Conservation (phyloP, 2,113 vertebrate genomes). For the Halcyon senegalensis region DNA sequence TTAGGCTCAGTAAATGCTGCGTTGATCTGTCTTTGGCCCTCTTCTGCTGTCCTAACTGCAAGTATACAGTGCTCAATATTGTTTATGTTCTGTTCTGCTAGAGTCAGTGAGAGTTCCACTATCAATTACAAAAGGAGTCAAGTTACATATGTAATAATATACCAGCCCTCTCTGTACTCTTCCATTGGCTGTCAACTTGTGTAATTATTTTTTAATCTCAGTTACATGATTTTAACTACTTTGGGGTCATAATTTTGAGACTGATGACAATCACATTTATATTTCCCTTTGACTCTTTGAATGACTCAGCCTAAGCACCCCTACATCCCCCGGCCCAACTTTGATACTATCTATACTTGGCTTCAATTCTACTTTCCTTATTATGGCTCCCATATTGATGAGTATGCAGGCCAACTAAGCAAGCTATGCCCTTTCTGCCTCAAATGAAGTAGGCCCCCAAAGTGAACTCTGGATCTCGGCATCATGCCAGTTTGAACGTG, state of each 20-base stretch:
- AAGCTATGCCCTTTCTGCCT: background rate
- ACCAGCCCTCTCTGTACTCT: background rate
- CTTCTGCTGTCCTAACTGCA: background rate
- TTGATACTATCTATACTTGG: background rate
- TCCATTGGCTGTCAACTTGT: background rate
- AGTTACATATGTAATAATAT: background rate
- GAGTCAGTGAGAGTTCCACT: background rate
- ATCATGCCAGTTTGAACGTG: background rate
- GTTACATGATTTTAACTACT: background rate
- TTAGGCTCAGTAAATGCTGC: background rate
- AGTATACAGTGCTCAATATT: background rate
- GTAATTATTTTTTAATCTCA: background rate
- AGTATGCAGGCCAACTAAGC: background rate
- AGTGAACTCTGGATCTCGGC: background rate
- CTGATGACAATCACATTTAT: background rate
- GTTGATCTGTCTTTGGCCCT: background rate
- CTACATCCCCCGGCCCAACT: background rate
- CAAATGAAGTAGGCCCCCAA: background rate
- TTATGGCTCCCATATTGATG: background rate
- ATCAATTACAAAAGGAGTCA: background rate
- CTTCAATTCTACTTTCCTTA: background rate
- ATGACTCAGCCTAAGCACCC: accelerated
- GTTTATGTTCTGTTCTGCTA: background rate
- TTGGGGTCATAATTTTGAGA: background rate
- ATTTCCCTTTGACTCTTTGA: background rate